phyloP scores from a whole-genome alignment of 1,140 invertebrate genomes.

The Bathynomus jamesi region DNA sequence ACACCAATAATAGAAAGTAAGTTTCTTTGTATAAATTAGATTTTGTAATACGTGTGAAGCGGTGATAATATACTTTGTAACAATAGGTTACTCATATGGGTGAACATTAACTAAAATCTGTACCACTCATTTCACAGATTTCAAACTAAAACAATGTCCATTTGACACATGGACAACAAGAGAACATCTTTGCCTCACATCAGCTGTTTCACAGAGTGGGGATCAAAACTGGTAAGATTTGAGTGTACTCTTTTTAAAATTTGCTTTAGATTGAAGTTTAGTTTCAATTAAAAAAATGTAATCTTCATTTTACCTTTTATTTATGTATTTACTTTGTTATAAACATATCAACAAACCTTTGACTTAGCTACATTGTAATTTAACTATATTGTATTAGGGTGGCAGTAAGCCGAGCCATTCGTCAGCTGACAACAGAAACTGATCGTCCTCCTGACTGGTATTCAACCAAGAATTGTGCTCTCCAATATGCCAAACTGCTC shows the following conservation, averaged over 20 bases:
- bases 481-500: slow-evolving; percentile 74
- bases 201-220: background rate
- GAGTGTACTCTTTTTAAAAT: background rate
- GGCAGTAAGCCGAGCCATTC: slow-evolving; percentile 69
- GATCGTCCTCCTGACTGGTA: slow-evolving; percentile 79
- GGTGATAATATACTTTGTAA: no score
- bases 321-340: background rate
- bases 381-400: slow-evolving; percentile 49
- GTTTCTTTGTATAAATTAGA: no score
- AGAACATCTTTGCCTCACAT: background rate
- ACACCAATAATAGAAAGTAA: no score
- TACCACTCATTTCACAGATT: no score
- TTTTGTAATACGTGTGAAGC: no score
- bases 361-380: background rate
- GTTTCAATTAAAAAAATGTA: background rate
- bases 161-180: background rate
- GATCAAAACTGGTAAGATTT: background rate
- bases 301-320: background rate
- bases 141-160: no score
- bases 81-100: no score
- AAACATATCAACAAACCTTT: background rate
- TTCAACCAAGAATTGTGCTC: slow-evolving; percentile 81
- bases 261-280: background rate
- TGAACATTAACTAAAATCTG: no score
- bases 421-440: slow-evolving; percentile 56